Conservation (phyloP, 1,140 invertebrate genomes). For the Pseudoatta argentina region DNA sequence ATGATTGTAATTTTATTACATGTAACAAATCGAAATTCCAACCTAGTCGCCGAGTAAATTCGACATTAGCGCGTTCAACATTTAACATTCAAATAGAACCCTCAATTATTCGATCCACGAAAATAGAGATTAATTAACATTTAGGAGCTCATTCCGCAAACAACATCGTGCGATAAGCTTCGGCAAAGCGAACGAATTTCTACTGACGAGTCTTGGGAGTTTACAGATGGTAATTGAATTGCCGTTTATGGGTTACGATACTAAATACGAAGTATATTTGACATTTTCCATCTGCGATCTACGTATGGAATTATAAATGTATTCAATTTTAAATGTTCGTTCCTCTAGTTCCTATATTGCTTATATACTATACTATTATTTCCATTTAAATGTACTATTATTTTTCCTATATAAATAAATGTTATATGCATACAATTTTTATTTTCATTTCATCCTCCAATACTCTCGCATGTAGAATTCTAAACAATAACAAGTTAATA, state of each 20-base stretch:
- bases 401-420: not conserved
- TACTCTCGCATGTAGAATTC: too few relatives aligned
- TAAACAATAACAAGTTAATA: too few relatives aligned
- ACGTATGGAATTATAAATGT: not conserved
- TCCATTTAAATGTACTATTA: too few relatives aligned
- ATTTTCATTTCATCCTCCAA: too few relatives aligned
- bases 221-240: slow-evolving; percentile 54
- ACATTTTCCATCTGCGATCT: slow-evolving; percentile 1
- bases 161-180: not conserved
- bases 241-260: slow-evolving; percentile 26
- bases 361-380: too few relatives aligned
- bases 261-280: not conserved
- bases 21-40: slow-evolving; percentile 59
- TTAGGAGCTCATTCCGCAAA: slow-evolving; percentile 33
- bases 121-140: slow-evolving; percentile 57
- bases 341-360: not conserved
- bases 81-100: slow-evolving; percentile 37
- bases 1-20: slow-evolving; percentile 63
- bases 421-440: too few relatives aligned
- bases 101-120: slow-evolving; percentile 25
- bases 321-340: not conserved
- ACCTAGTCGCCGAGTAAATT: slow-evolving; percentile 49
- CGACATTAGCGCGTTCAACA: slow-evolving; percentile 47
- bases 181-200: slow-evolving; percentile 7
- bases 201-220: slow-evolving; percentile 13